A percentile compares a stretch with the other conserved stretches of the same genome.
Conservation (phyloP, 2,113 vertebrate genomes). For the Sciurus niger region DNA sequence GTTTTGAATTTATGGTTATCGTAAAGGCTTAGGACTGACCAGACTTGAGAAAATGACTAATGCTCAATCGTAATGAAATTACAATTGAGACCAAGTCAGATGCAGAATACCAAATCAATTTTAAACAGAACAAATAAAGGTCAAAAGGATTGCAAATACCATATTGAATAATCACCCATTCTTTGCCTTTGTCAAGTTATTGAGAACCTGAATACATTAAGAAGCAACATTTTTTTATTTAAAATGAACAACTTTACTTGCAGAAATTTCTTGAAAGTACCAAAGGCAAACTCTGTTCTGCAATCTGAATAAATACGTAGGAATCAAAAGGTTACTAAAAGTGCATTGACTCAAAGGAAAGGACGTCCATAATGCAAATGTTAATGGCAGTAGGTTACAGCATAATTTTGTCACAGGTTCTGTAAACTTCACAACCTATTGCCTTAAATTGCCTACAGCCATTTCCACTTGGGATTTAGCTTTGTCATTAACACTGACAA, state of each 20-base stretch:
- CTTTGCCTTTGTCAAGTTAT: background rate
- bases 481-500: background rate
- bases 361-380: background rate
- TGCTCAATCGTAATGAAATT: background rate
- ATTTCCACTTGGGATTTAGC: background rate
- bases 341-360: background rate
- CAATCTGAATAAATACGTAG: background rate
- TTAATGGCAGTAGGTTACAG: background rate
- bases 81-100: background rate
- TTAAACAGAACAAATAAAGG: background rate
- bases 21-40: background rate
- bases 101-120: background rate
- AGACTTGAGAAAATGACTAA: background rate
- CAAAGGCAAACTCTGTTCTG: background rate
- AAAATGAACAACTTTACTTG: background rate
- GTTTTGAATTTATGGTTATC: background rate
- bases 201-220: background rate
- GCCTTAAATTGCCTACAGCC: background rate
- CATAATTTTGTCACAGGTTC: background rate
- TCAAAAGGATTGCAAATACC: background rate
- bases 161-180: background rate
- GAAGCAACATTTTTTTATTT: background rate
- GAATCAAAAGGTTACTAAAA: constrained; percentile 20
- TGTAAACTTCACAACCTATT: background rate
- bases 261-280: background rate